These are phyloP conservation scores for Pelecanus crispus DNA, from an alignment of 2,113 vertebrate genomes.

Conservation along the genomic window DNA sequence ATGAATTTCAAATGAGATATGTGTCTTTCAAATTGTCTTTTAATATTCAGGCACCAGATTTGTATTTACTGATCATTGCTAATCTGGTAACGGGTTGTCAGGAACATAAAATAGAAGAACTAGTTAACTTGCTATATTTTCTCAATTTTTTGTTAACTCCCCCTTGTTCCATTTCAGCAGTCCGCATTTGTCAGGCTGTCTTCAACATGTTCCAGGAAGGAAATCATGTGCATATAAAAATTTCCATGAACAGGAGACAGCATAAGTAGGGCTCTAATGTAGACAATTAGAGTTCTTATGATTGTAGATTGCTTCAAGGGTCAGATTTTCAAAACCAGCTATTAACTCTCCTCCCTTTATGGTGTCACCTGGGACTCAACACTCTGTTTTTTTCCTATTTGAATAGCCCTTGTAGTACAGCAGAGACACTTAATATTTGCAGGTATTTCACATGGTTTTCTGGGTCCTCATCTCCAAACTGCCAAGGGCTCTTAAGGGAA, in stretches of 20 bases:
- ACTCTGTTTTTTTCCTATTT: not conserved
- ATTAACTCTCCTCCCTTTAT: not conserved
- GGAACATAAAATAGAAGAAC: not conserved
- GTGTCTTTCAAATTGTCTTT: not conserved
- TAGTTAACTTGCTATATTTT: not conserved
- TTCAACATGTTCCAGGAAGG: not conserved
- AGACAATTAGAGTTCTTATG: not conserved
- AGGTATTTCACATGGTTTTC: not conserved
- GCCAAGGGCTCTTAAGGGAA: not conserved
- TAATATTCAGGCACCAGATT: not conserved
- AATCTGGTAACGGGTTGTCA: not conserved
- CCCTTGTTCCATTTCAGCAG: not conserved
- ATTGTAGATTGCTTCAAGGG: not conserved
- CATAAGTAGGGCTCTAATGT: not conserved
- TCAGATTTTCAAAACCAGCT: not conserved
- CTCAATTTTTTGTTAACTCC: not conserved
- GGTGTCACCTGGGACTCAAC: not conserved
- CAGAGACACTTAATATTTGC: not conserved
- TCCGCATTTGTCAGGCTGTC: not conserved
- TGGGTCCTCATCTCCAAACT: not conserved
- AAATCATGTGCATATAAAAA: not conserved
- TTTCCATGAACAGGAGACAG: not conserved
- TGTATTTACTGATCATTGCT: not conserved
- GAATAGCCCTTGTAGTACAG: not conserved
- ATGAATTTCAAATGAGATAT: not conserved